A percentile compares a stretch with the other conserved stretches of the same genome.
phyloP scores from a whole-genome alignment of 1,140 invertebrate species.

The Sinella curviseta region DNA sequence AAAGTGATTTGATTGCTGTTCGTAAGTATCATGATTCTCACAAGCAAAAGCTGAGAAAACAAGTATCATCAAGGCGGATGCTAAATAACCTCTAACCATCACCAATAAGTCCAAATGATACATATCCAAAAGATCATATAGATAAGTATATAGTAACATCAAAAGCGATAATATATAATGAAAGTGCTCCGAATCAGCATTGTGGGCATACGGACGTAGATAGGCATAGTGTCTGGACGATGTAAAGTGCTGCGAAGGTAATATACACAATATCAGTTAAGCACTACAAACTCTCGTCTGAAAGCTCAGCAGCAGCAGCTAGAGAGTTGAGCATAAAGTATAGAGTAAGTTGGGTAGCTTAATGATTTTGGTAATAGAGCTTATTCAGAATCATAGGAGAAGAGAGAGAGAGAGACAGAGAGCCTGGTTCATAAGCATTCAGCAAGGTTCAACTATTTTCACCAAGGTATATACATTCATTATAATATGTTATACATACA shows the following conservation, averaged over 20 bases:
- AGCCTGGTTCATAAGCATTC: neutral
- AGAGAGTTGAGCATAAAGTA: neutral
- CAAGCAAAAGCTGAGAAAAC: slow-evolving; percentile 19
- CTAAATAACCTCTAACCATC: slow-evolving; percentile 21
- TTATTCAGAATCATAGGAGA: slow-evolving; percentile 18
- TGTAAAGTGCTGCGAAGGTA: neutral
- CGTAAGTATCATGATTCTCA: neutral
- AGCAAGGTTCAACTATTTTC: slow-evolving; percentile 1
- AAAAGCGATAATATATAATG: neutral
- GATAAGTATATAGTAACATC: neutral
- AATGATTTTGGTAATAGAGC: slow-evolving; percentile 25
- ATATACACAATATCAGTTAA: slow-evolving; percentile 16
- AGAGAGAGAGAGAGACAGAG: neutral
- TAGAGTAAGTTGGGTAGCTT: slow-evolving; percentile 15
- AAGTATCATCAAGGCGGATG: slow-evolving; percentile 11
- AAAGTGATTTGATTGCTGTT: neutral
- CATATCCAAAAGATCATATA: neutral
- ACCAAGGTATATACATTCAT: slow-evolving; percentile 1
- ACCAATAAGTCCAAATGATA: slow-evolving; percentile 7
- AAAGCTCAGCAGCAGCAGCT: neutral
- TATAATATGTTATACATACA: neutral
- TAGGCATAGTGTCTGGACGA: neutral
- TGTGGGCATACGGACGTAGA: neutral
- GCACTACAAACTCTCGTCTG: neutral
- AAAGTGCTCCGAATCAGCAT: neutral